phyloP scores from a whole-genome alignment of 2,797 vertebrate genomes.

The Prunella strophiata region DNA sequence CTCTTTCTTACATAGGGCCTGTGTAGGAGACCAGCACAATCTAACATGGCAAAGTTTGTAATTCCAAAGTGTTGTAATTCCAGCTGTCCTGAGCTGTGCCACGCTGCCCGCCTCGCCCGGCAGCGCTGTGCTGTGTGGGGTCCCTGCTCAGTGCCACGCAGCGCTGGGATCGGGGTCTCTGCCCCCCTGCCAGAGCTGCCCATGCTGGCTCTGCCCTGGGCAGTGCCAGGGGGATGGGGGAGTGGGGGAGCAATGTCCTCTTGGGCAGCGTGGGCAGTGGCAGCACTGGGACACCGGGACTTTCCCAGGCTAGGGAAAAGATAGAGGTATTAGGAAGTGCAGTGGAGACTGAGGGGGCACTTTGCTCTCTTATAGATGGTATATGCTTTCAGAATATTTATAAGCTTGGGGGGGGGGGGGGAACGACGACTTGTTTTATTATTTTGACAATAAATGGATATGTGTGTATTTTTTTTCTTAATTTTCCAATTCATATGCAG shows the following conservation, averaged over 20 bases:
- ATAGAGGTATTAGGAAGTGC: accelerated
- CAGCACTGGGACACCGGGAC: accelerated
- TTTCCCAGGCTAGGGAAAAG: background rate
- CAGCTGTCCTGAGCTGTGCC: background rate
- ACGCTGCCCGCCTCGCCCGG: background rate
- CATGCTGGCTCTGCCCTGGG: background rate
- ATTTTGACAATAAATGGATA: background rate
- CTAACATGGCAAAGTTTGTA: background rate
- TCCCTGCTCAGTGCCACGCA: background rate
- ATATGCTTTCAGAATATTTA: background rate
- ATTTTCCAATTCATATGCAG: background rate
- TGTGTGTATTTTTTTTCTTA: background rate
- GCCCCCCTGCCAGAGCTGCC: background rate
- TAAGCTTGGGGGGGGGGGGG: background rate
- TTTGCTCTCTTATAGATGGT: background rate
- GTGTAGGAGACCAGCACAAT: background rate
- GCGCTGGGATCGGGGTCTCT: background rate
- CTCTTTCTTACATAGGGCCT: background rate
- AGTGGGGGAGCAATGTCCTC: too few species aligned
- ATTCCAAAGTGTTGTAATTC: background rate
- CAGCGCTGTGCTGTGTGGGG: background rate
- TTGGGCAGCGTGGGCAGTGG: accelerated
- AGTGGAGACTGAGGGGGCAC: background rate
- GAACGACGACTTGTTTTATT: background rate
- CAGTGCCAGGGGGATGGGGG: background rate